These are phyloP conservation scores for Thereva unica DNA, from an alignment of 2,888 invertebrate genomes.

Conservation along the genomic window DNA sequence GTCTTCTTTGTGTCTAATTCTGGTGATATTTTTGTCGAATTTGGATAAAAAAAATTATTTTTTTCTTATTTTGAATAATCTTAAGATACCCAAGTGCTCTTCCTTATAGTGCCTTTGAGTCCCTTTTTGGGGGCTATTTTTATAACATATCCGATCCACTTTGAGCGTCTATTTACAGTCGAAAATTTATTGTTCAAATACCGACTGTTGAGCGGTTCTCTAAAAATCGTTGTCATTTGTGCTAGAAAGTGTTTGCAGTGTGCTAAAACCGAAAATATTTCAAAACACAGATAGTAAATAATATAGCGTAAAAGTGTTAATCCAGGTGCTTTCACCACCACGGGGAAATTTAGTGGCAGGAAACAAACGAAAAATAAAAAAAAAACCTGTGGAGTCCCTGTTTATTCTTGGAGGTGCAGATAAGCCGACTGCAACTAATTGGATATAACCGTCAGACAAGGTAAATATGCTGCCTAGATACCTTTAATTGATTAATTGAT, in stretches of 20 bases:
- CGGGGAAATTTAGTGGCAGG: conserved; percentile 10
- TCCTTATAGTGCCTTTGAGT: background rate
- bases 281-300: conserved; percentile 8
- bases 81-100: background rate
- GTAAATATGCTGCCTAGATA: conserved; percentile 13
- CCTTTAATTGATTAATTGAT: background rate
- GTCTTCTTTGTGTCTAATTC: conserved; percentile 9
- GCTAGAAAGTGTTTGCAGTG: background rate
- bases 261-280: background rate
- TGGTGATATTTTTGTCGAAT: conserved; percentile 19
- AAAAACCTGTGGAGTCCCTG: conserved; percentile 11
- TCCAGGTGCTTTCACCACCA: conserved; percentile 17
- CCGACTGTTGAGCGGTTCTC: too few relatives aligned
- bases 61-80: conserved; percentile 15
- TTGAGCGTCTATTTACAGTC: too few relatives aligned
- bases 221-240: background rate
- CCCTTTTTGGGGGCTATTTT: conserved; percentile 25
- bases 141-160: conserved; percentile 19
- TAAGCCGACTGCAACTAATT: conserved; percentile 21
- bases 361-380: too few relatives aligned
- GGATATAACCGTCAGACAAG: conserved; percentile 34
- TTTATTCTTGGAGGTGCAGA: background rate
- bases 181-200: too few relatives aligned
- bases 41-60: conserved; percentile 15
- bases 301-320: background rate